These are phyloP conservation scores for Ammodytes dubius DNA, from an alignment of 2,113 vertebrate species.

Conservation along the genomic window DNA sequence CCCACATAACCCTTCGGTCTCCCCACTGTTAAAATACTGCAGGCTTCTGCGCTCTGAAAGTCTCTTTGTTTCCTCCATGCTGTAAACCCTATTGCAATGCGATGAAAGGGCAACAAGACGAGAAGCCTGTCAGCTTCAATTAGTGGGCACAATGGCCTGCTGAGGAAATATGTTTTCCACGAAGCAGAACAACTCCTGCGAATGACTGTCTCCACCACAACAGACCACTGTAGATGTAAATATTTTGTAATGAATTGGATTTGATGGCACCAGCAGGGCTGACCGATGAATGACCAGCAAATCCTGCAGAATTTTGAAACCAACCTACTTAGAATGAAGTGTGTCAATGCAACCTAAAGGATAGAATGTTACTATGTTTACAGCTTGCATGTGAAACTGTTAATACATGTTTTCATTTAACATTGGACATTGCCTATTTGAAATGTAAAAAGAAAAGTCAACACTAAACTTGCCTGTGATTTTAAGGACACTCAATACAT, in stretches of 20 bases:
- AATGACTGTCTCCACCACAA: conserved; percentile 50
- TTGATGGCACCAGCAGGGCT: neutral
- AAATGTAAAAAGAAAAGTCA: neutral
- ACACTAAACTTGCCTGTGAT: too few relatives aligned
- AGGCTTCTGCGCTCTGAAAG: conserved; percentile 42
- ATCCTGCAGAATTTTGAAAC: neutral
- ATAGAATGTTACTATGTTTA: neutral
- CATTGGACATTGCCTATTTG: neutral
- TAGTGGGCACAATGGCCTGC: conserved; percentile 65
- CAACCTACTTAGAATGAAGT: neutral
- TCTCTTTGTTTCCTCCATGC: conserved; percentile 59
- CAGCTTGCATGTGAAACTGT: neutral
- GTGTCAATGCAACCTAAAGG: neutral
- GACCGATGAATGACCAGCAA: neutral
- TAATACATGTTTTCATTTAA: neutral
- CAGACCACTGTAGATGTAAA: neutral
- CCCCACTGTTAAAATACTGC: conserved; percentile 16
- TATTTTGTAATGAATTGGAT: conserved; percentile 14
- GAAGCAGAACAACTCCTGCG: conserved; percentile 30
- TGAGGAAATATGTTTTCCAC: conserved; percentile 59
- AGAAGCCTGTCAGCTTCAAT: conserved; percentile 70
- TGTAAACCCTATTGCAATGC: conserved; percentile 54
- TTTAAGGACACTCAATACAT: neutral
- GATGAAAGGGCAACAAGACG: conserved; percentile 60
- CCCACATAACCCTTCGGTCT: neutral